Evolutionary conservation across 2,113 vertebrate species (phyloP), one percentile per base, ranked within the genome.

Genomic region (Cyanoliseus patagonus): DNA sequence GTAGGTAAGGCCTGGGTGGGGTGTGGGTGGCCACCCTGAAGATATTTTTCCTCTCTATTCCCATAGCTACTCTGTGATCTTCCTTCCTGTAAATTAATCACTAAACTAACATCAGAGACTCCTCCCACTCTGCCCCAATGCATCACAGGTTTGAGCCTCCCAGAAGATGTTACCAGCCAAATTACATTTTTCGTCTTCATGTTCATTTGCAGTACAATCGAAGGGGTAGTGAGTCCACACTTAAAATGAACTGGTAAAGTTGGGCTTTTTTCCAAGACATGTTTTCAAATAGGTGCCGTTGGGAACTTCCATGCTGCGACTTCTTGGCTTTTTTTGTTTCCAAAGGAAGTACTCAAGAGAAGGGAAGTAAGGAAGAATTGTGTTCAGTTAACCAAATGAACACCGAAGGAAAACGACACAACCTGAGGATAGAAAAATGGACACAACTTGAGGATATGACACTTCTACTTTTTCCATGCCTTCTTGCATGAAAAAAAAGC

Each of bases 51-150:
- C 70, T 86, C 73, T 78, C 39, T 51, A 51, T 77, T 86, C 79
- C 61, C 0, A 0, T 28, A 73, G 17, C 27, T 62, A 35, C 53
- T 51, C 78, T 53, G 39, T 52, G 63, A 77, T 90, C 85, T 83
- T 90, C 79, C 63, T 96, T 93, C 90, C 82, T 86, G 72, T 72
- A 74, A 76, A 59, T 94, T 90, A 90, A 90, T 90, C 79, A 83
- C 73, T 77, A 92, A 93, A 83, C 67, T 67, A 94, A 82, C 55
- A 80, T 44, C 37, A 66, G 37, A 88, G 41, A 67, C 73, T 63
- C 84, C 83, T 92, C 91, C 90, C 41, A 86, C 73, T 88, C 70
- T 67, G 49, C 24, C 63, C 37, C 68, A 61, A 0, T 22, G 39
- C 52, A 94, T 81, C 79, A 70, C 75, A 82, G 49, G 25, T 9